Percentiles rank a stretch among this genome's conserved stretches.
Evolutionary conservation across 2,113 vertebrate genomes (phyloP).

Genomic region (Aptenodytes patagonicus): DNA sequence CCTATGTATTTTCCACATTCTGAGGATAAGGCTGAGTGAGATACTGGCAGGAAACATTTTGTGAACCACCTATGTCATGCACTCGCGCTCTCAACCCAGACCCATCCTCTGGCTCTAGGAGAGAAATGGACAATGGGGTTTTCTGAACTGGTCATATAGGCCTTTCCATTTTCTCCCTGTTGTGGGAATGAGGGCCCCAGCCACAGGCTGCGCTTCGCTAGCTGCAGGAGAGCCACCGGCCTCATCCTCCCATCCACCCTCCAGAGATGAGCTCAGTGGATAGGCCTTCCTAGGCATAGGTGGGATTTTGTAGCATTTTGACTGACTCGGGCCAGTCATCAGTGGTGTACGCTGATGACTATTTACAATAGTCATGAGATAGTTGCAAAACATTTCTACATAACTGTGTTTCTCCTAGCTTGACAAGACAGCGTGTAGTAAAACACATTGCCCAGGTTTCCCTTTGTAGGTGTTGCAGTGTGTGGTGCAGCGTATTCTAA

Average conservation of each 20-base stretch:
- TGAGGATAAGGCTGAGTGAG: background rate
- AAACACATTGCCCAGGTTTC: background rate
- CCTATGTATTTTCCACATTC: background rate
- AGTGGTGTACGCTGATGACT: rapidly evolving
- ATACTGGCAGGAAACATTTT: background rate
- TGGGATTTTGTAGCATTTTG: background rate
- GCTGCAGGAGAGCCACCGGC: background rate
- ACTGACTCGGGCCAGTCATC: background rate
- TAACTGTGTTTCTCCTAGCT: background rate
- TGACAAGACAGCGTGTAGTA: background rate
- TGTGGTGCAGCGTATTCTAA: background rate
- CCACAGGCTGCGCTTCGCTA: rapidly evolving
- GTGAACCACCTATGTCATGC: background rate
- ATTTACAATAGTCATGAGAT: background rate
- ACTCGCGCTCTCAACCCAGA: background rate
- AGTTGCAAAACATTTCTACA: background rate
- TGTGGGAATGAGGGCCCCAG: background rate
- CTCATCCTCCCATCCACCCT: background rate
- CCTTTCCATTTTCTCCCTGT: background rate
- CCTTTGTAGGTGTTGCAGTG: background rate
- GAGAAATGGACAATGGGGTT: background rate
- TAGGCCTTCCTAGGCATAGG: background rate
- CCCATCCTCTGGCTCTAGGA: background rate
- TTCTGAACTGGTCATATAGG: background rate
- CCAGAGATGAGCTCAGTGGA: background rate